A percentile compares a stretch with the other conserved stretches of the same genome.
phyloP scores from a whole-genome alignment of 1,140 invertebrate genomes.

The Zeugodacus cucurbitae region DNA sequence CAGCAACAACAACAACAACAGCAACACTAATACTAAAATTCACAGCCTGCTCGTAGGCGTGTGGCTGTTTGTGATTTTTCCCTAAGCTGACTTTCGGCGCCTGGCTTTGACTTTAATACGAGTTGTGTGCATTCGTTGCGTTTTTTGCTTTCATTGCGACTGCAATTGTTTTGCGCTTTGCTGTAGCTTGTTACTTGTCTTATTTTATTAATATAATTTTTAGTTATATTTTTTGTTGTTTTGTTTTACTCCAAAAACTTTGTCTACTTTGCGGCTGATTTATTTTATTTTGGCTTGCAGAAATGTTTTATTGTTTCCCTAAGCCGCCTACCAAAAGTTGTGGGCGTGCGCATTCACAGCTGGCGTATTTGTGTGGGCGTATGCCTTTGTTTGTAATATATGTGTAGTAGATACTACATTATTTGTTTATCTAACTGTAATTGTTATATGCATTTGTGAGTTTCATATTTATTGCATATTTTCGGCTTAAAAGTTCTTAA shows the following conservation, averaged over 20 bases:
- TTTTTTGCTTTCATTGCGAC: not conserved
- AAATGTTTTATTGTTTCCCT: conserved; percentile 11
- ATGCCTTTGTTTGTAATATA: not conserved
- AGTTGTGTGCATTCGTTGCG: not conserved
- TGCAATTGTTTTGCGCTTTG: not conserved
- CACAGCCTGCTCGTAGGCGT: not conserved
- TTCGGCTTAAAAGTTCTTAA: no score
- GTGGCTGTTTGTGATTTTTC: not conserved
- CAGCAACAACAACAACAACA: not conserved
- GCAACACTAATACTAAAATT: not conserved
- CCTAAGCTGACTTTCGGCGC: not conserved
- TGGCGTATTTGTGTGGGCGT: not conserved
- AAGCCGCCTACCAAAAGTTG: not conserved
- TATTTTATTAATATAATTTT: conserved; percentile 11
- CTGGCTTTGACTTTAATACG: conserved; percentile 3
- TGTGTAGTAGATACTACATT: no score
- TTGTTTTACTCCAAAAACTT: not conserved
- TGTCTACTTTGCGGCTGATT: not conserved
- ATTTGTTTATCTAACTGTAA: no score
- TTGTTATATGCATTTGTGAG: no score
- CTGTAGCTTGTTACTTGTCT: not conserved
- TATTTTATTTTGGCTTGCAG: not conserved
- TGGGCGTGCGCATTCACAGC: not conserved
- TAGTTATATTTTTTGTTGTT: not conserved
- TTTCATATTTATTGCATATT: no score